phyloP scores from a whole-genome alignment of 2,888 invertebrate genomes.

The Panopea generosa region DNA sequence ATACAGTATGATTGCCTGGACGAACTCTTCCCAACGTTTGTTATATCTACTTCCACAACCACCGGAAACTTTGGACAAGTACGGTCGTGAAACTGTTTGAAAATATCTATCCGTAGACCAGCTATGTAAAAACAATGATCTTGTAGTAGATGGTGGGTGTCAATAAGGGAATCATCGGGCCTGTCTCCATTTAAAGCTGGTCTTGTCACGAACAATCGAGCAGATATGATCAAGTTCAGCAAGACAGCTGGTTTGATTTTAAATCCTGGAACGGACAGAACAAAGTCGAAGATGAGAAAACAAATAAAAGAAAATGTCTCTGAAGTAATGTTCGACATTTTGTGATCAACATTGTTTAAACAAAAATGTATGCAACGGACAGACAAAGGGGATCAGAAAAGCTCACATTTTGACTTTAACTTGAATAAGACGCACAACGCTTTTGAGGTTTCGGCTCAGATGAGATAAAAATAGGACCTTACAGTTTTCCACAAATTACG shows the following conservation, averaged over 20 bases:
- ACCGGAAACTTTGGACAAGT: slow-evolving; percentile 45
- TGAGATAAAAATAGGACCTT: too few relatives aligned
- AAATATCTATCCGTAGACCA: slow-evolving; percentile 30
- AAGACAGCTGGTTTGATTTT: slow-evolving; percentile 38
- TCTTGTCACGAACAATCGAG: slow-evolving; percentile 33
- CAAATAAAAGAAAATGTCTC: too few relatives aligned
- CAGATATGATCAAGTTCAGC: slow-evolving; percentile 31
- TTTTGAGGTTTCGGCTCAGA: too few relatives aligned
- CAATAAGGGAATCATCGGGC: slow-evolving; percentile 27
- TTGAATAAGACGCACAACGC: too few relatives aligned
- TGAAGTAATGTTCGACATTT: too few relatives aligned
- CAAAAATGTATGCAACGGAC: too few relatives aligned
- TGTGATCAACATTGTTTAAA: too few relatives aligned
- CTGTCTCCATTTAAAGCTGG: slow-evolving; percentile 21
- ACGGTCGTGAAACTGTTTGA: slow-evolving; percentile 21
- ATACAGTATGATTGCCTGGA: slow-evolving; percentile 25
- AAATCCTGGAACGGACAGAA: too few relatives aligned
- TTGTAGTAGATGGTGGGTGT: slow-evolving; percentile 22
- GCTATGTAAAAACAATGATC: slow-evolving; percentile 35
- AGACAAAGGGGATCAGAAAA: too few relatives aligned
- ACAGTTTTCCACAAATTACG: too few relatives aligned
- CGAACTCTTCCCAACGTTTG: slow-evolving; percentile 42
- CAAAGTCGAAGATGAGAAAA: too few relatives aligned
- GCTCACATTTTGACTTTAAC: too few relatives aligned
- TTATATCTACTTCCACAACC: slow-evolving; percentile 25